These are phyloP conservation scores for Semaprochilodus insignis DNA, from an alignment of 2,797 vertebrate species.

Conservation along the genomic window DNA sequence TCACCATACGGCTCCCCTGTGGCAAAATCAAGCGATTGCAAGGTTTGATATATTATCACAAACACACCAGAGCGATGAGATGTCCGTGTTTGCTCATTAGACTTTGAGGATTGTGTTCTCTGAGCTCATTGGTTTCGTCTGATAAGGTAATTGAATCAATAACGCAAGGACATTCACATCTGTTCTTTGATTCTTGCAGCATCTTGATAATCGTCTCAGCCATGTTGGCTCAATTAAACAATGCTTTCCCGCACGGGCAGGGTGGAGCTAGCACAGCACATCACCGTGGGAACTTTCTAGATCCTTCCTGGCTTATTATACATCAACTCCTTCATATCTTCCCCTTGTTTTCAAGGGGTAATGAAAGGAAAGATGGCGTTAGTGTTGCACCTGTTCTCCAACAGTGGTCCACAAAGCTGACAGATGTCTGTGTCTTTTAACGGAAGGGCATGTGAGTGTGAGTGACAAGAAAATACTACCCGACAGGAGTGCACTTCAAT, in stretches of 20 bases:
- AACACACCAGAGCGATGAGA: constrained; percentile 56
- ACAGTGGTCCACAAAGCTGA: background rate
- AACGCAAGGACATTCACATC: constrained; percentile 15
- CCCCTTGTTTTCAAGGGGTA: background rate
- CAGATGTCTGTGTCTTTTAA: background rate
- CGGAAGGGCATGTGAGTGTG: background rate
- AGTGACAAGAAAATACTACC: constrained; percentile 23
- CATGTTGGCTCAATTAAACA: constrained; percentile 16
- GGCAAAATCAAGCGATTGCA: constrained; percentile 64
- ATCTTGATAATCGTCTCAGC: constrained; percentile 23
- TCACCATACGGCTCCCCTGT: constrained; percentile 64
- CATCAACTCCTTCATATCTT: background rate
- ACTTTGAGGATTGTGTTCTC: constrained; percentile 29
- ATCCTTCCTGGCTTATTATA: background rate
- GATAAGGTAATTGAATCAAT: constrained; percentile 44
- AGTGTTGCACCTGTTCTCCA: background rate
- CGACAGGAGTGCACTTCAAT: constrained; percentile 30
- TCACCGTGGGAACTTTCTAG: background rate
- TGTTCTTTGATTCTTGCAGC: constrained; percentile 14
- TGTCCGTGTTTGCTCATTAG: constrained; percentile 45
- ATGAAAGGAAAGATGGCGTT: background rate
- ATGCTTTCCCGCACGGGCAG: constrained; percentile 6
- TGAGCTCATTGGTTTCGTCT: constrained; percentile 21
- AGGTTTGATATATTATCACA: constrained; percentile 62
- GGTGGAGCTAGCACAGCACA: background rate